Base-by-base conservation (phyloP, 1,140 invertebrate species). In the Pseudoatta argentina region DNA sequence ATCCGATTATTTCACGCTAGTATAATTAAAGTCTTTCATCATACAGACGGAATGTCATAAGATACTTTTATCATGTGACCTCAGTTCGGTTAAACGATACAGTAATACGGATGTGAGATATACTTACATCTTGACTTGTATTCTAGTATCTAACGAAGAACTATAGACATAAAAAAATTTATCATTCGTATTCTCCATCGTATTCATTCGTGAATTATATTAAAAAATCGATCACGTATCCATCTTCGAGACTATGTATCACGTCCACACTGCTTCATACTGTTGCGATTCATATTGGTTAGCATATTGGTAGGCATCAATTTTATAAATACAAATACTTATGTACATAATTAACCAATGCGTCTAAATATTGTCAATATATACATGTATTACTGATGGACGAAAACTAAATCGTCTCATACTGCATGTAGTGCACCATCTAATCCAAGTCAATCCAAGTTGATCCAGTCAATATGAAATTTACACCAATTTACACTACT, bases 101-200 rank as follows among this genome's bases (percentile, higher is more conserved):
- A 24, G 85, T 64, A 90, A 16, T 88, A 12, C 39, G n/a, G 39
- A 88, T 82, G 39, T 7, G 87, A n/a, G 51, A 51, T 10, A 53
- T 63, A 64, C 97, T 97, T 96, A 98, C 98, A 99, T 98, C 97
- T 99, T 99, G 91, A 99, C 98, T 96, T 98, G 97, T 78, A 99
- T 96, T 94, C 97, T 97, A 77, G 97, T 96, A 88, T 98, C 97
- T 82, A 99, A 94, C 51, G 98, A 98, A 82, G 98, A 99, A 96
- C 98, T 99, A 93, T 99, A 98, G 34, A 99, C 97, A 94, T 98
- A 98, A 92, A 97, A 96, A 95, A 98, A 98, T 94, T 97, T 97
- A 94, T 98, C 97, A 86, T 96, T 97, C 87, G 96, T 95, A 91
- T 96, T 95, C 89, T 97, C 96, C 97, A 97, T 97, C 85, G 51